phyloP scores from a whole-genome alignment of 2,797 vertebrate genomes.

The Pseudochirops corinnae region DNA sequence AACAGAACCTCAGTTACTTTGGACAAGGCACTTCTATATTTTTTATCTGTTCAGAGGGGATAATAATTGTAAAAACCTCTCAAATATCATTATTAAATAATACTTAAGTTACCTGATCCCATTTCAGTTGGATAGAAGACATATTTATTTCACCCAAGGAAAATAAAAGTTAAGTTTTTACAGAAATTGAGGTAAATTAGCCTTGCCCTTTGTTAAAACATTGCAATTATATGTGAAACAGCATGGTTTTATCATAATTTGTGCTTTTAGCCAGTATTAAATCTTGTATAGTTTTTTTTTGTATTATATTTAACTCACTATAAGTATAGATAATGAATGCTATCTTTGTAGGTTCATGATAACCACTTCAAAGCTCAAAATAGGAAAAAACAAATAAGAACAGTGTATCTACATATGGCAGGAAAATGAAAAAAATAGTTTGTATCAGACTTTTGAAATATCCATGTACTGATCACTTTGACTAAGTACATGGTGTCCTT shows the following conservation, averaged over 20 bases:
- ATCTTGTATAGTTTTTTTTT: constrained; percentile 62
- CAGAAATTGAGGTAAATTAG: background rate
- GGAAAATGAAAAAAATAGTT: constrained; percentile 25
- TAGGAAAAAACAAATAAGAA: background rate
- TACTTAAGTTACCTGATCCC: constrained; percentile 13
- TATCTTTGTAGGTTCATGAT: constrained; percentile 39
- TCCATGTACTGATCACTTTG: constrained; percentile 17
- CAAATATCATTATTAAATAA: constrained; percentile 30
- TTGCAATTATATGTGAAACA: background rate
- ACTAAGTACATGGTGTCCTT: constrained; percentile 61
- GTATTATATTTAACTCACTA: constrained; percentile 64
- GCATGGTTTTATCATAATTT: constrained; percentile 49
- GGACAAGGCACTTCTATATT: background rate
- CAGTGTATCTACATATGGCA: constrained; percentile 6
- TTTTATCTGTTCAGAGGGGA: constrained; percentile 33
- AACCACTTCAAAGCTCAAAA: constrained; percentile 42
- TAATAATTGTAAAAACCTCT: background rate
- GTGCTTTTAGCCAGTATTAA: constrained; percentile 48
- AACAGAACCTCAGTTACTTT: background rate
- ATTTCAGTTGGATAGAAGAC: constrained; percentile 1
- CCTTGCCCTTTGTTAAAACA: background rate
- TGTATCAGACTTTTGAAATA: constrained; percentile 46
- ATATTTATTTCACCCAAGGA: constrained; percentile 50
- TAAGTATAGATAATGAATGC: constrained; percentile 27
- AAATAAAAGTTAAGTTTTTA: background rate